A percentile compares a stretch with the other conserved stretches of the same genome.
phyloP scores from a whole-genome alignment of 2,113 vertebrate genomes.

The Planiliza haematocheilus region DNA sequence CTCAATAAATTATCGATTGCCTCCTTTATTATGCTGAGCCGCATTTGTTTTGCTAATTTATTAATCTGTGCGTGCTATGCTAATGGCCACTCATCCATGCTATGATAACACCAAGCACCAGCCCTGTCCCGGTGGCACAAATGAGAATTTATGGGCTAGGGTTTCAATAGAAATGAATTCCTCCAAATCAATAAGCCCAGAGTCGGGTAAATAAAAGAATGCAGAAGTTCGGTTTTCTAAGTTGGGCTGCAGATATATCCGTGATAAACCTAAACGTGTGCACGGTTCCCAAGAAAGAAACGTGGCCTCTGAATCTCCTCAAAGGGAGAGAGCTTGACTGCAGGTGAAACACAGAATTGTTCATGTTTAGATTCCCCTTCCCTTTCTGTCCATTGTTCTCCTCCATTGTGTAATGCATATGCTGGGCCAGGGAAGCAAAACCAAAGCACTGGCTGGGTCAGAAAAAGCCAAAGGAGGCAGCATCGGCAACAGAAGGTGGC shows the following conservation, averaged over 20 bases:
- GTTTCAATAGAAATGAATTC: slow-evolving; percentile 71
- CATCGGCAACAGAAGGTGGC: slow-evolving; percentile 49
- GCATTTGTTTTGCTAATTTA: slow-evolving; percentile 76
- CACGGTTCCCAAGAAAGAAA: no score
- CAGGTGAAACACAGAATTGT: slow-evolving; percentile 41
- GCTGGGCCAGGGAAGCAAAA: slow-evolving; percentile 13
- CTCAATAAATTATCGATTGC: slow-evolving; percentile 64
- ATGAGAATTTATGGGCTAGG: slow-evolving; percentile 73
- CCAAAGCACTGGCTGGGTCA: slow-evolving; percentile 12
- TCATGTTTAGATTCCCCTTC: slow-evolving; percentile 16
- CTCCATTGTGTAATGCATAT: not conserved
- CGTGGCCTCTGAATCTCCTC: slow-evolving; percentile 9
- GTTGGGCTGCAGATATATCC: slow-evolving; percentile 50
- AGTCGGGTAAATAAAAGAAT: slow-evolving; percentile 58
- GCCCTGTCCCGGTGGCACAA: slow-evolving; percentile 50
- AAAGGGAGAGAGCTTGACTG: slow-evolving; percentile 22
- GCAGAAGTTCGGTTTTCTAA: slow-evolving; percentile 47
- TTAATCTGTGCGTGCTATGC: slow-evolving; percentile 69
- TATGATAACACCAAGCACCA: slow-evolving; percentile 56
- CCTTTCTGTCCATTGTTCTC: not conserved
- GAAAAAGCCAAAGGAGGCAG: slow-evolving; percentile 43
- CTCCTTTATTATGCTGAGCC: slow-evolving; percentile 53
- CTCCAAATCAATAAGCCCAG: slow-evolving; percentile 68
- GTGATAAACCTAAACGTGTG: slow-evolving; percentile 55
- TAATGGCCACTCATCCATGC: slow-evolving; percentile 68